These are phyloP conservation scores for Lepidurus arcticus DNA, from an alignment of 1,140 invertebrate species.

Conservation along the genomic window DNA sequence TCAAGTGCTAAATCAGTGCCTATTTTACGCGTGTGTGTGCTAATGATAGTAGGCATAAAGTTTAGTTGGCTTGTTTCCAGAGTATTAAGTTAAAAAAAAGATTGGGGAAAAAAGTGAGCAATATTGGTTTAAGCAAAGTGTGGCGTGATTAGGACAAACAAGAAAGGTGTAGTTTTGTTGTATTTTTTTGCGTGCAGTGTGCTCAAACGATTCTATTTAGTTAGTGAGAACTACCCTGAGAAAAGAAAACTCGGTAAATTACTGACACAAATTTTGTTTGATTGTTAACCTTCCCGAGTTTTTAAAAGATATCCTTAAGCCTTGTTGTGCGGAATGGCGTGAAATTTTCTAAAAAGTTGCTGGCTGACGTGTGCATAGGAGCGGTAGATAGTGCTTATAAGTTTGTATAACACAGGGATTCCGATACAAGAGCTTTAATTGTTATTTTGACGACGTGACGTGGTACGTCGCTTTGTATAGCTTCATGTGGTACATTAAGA, in stretches of 20 bases:
- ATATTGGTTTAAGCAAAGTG: background rate
- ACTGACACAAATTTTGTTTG: background rate
- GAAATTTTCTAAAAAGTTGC: background rate
- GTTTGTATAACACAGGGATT: conserved; percentile 8
- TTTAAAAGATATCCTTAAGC: background rate
- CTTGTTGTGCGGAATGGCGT: background rate
- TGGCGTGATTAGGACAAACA: background rate
- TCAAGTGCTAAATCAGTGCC: conserved; percentile 18
- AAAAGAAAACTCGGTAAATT: background rate
- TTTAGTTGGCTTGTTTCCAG: conserved; percentile 2
- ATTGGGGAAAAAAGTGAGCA: background rate
- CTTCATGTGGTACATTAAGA: background rate
- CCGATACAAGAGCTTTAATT: conserved; percentile 19
- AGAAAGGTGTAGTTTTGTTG: background rate
- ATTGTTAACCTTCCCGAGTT: conserved; percentile 5
- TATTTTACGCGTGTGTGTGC: conserved; percentile 1
- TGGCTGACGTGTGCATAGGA: background rate
- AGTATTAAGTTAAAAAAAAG: background rate
- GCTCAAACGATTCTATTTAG: conserved; percentile 13
- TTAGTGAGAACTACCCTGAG: background rate
- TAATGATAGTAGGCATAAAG: background rate
- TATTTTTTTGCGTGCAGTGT: conserved; percentile 10
- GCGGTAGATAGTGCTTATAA: conserved; percentile 16
- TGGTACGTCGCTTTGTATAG: background rate
- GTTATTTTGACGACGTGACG: background rate